Conservation (phyloP, 2,113 vertebrate genomes). For the Scomber japonicus region DNA sequence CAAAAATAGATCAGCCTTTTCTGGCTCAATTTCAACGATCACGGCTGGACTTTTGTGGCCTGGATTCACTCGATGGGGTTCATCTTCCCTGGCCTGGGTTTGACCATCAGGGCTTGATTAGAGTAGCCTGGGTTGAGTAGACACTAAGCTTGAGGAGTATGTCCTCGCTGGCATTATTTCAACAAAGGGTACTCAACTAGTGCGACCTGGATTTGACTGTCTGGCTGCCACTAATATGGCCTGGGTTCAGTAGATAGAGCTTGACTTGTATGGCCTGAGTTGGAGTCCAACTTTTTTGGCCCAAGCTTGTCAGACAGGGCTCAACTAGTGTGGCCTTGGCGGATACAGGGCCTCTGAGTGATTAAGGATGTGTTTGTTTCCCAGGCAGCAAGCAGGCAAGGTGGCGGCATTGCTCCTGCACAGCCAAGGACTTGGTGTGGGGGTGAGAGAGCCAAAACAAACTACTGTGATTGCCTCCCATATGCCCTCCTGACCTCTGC, state of each 20-base stretch:
- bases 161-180: conserved; percentile 61
- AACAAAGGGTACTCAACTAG: conserved; percentile 67
- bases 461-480: conserved; percentile 82
- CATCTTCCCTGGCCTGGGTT: conserved; percentile 34
- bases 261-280: conserved; percentile 74
- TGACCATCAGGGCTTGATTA: conserved; percentile 57
- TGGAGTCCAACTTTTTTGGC: conserved; percentile 66
- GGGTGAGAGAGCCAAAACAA: conserved; percentile 81
- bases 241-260: conserved; percentile 74
- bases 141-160: conserved; percentile 49
- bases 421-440: conserved; percentile 72
- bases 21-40: conserved; percentile 53
- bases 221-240: conserved; percentile 67
- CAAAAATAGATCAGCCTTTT: conserved; percentile 65
- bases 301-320: conserved; percentile 65
- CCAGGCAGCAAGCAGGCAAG: conserved; percentile 79
- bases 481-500: conserved; percentile 81
- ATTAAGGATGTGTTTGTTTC: conserved; percentile 84
- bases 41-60: conserved; percentile 47
- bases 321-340: conserved; percentile 79
- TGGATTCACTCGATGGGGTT: conserved; percentile 34
- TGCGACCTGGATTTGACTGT: conserved; percentile 75
- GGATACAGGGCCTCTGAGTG: conserved; percentile 69
- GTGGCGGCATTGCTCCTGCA: conserved; percentile 78
- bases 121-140: conserved; percentile 35